Evolutionary conservation across 2,797 vertebrate species (phyloP).

Genomic region (Staurois parvus): DNA sequence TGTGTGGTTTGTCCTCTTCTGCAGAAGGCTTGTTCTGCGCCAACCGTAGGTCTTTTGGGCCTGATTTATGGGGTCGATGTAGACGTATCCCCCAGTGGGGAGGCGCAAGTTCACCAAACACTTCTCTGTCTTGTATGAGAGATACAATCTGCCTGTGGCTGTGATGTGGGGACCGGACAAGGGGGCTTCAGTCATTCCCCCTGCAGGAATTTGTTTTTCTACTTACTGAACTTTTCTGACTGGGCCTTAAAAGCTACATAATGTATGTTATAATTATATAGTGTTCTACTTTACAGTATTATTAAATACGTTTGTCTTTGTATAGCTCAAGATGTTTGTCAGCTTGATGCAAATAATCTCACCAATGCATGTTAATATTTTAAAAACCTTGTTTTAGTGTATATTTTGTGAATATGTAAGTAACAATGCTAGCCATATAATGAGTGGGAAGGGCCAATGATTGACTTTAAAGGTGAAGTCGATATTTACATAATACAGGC

Average conservation of each 20-base stretch:
- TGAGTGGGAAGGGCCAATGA: neutral
- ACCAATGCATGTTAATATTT: neutral
- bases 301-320: too few species aligned
- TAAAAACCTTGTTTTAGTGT: too few species aligned
- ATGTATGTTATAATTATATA: neutral
- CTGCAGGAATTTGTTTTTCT: conserved; percentile 37
- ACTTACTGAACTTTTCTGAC: conserved; percentile 31
- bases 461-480: neutral
- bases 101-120: conserved; percentile 40
- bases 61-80: conserved; percentile 57
- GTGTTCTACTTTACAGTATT: neutral
- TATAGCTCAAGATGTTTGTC: too few species aligned
- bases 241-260: neutral
- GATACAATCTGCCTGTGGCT: conserved; percentile 53
- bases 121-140: conserved; percentile 38
- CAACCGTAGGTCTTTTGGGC: conserved; percentile 40
- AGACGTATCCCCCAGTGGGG: conserved; percentile 42
- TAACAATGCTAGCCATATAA: neutral
- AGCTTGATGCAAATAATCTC: neutral
- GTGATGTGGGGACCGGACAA: neutral
- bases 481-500: neutral
- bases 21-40: conserved; percentile 32
- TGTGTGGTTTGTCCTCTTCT: conserved; percentile 45
- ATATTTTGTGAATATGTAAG: too few species aligned
- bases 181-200: neutral